Evolutionary conservation across 2,888 invertebrate genomes (phyloP), one percentile per base, ranked within the genome.

Genomic region (Drosophila pegasa): DNA sequence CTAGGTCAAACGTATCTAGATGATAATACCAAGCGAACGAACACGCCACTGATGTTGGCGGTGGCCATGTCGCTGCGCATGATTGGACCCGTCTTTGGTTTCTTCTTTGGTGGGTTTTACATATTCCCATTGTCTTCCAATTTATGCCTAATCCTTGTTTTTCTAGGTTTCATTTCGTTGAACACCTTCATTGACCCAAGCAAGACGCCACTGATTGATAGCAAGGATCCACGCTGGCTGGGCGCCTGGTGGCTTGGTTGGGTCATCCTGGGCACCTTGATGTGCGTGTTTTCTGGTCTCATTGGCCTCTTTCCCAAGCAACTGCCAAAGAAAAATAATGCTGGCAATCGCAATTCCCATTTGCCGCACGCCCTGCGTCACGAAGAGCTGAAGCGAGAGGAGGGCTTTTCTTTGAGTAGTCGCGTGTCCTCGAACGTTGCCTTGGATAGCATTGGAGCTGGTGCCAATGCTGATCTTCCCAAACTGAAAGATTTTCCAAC

Each of bases 191-290:
- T 95, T 58, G 94, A 94, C 84, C 94, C 94, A 0, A 91, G 90
- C 1, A 92, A 94, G 48, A 94, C 94, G 9, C 95, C 95, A 0
- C 88, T 94, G 9, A 94, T 95, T 33, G 93, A 93, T 47, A 92
- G 92, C 47, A 93, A 93, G 61, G 94, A 95, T 89, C 95, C 95
- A 2, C 92, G 95, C 75, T 96, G 95, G 95, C 90, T 92, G 74
- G 96, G 96, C 20, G 95, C 96, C 10, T 96, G 95, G 95, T 96
- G 96, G 96, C 91, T 95, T n/a, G 95, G 95, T 14, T 94, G 94
- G 94, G 93, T 94, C 25, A 92, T 94, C 33, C 71, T 93, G 10
- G 92, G 93, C 12, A 88, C 91, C 0, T 89, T 94, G 0, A 94
- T 95, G 93, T 91, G 94, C 18, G 75, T 95, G 20, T 94, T 95